Evolutionary conservation across 2,888 invertebrate species (phyloP).

Genomic region (Xestia ashworthii): DNA sequence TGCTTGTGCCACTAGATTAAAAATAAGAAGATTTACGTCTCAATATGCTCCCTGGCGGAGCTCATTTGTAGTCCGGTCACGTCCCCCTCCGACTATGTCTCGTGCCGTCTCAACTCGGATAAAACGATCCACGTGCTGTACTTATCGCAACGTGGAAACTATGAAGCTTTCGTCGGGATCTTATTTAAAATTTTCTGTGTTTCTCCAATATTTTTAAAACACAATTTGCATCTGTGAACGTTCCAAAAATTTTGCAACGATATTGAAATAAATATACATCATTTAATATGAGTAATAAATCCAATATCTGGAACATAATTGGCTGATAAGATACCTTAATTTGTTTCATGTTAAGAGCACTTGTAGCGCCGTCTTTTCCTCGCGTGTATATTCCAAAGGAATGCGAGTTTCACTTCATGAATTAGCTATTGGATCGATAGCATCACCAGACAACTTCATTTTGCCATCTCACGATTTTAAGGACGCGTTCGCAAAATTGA

Average conservation of each 20-base stretch:
- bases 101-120: slow-evolving; percentile 73
- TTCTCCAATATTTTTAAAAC: slow-evolving; percentile 26
- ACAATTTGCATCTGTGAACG: neutral
- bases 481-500: no score
- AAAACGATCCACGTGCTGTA: slow-evolving; percentile 75
- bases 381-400: slow-evolving; percentile 49
- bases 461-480: slow-evolving; percentile 37
- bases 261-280: slow-evolving; percentile 23
- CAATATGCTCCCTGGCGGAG: slow-evolving; percentile 74
- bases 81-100: slow-evolving; percentile 73
- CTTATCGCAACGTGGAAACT: slow-evolving; percentile 67
- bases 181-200: slow-evolving; percentile 32
- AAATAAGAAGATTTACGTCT: slow-evolving; percentile 75
- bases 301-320: slow-evolving; percentile 31
- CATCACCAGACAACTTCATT: slow-evolving; percentile 36
- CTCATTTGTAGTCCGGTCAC: slow-evolving; percentile 80
- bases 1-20: slow-evolving; percentile 58
- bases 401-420: slow-evolving; percentile 60
- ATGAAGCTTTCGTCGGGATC: slow-evolving; percentile 49
- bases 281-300: slow-evolving; percentile 36
- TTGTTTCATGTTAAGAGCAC: slow-evolving; percentile 31
- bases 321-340: slow-evolving; percentile 45
- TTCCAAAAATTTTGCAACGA: neutral
- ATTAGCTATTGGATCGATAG: slow-evolving; percentile 53
- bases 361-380: slow-evolving; percentile 36